Evolutionary conservation across 2,113 vertebrate genomes (phyloP).

Genomic region (Petroica traversi): DNA sequence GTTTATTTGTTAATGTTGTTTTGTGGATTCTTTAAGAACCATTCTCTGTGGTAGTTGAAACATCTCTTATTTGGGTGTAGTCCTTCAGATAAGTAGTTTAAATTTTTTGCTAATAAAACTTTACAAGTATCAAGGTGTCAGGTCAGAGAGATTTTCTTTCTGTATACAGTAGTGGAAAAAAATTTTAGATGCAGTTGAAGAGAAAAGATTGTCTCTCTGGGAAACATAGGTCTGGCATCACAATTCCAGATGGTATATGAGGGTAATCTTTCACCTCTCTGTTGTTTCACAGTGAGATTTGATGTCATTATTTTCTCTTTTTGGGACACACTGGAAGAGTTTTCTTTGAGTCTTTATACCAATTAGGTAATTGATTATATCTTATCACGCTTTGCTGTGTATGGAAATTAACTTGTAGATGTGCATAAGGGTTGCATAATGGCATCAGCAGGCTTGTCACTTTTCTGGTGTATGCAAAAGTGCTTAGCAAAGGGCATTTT

Average conservation of each 20-base stretch:
- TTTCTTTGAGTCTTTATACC: not conserved
- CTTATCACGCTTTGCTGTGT: not conserved
- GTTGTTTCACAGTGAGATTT: not conserved
- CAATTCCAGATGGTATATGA: not conserved
- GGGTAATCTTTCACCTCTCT: not conserved
- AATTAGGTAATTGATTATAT: not conserved
- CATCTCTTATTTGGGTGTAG: not conserved
- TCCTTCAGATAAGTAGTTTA: not conserved
- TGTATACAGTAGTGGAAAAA: not conserved
- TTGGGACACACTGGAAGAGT: not conserved
- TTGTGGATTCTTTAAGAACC: not conserved
- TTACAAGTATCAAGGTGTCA: not conserved
- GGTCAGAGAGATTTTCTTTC: not conserved
- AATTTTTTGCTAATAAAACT: not conserved
- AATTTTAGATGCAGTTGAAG: not conserved
- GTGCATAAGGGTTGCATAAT: not conserved
- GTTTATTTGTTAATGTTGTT: not conserved
- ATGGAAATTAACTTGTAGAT: not conserved
- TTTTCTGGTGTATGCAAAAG: not conserved
- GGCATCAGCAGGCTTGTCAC: not conserved
- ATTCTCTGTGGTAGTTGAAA: not conserved
- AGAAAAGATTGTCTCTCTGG: not conserved
- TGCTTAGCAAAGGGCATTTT: constrained; percentile 28
- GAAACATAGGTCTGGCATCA: not conserved
- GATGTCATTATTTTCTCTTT: not conserved